Evolutionary conservation across 2,113 vertebrate genomes (phyloP).

Genomic region (Hippopotamus amphibius): DNA sequence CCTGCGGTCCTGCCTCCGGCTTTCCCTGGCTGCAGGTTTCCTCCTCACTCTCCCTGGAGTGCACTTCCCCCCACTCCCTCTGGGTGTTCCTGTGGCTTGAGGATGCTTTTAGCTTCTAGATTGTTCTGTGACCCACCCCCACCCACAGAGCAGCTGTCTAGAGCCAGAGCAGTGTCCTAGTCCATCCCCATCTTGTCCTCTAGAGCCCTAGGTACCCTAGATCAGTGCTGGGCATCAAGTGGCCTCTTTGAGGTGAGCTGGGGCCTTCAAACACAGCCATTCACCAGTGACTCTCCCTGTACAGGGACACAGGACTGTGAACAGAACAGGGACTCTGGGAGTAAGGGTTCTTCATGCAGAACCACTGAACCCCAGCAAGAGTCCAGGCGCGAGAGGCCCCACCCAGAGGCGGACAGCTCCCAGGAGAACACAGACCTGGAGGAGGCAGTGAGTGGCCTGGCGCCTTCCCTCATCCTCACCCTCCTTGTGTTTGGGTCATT

Average conservation of each 20-base stretch:
- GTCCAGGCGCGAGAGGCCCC: rapidly evolving
- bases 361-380: neutral
- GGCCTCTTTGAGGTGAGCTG: neutral
- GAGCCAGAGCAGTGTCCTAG: neutral
- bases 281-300: neutral
- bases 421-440: slow-evolving; percentile 67
- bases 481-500: neutral
- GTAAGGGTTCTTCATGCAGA: neutral
- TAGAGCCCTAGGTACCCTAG: neutral
- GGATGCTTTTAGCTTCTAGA: neutral
- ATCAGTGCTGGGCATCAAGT: neutral
- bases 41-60: neutral
- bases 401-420: neutral
- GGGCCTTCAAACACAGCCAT: neutral
- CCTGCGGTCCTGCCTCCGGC: too few species aligned
- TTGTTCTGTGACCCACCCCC: neutral
- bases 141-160: neutral
- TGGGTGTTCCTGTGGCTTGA: neutral
- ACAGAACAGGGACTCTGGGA: slow-evolving; percentile 7
- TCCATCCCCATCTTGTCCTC: neutral
- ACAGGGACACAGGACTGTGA: slow-evolving; percentile 73
- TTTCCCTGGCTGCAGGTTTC: neutral
- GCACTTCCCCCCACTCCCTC: neutral
- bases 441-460: slow-evolving; percentile 64
- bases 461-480: neutral